Evolutionary conservation across 2,888 invertebrate species (phyloP).

Genomic region (Allolobophora icterica): DNA sequence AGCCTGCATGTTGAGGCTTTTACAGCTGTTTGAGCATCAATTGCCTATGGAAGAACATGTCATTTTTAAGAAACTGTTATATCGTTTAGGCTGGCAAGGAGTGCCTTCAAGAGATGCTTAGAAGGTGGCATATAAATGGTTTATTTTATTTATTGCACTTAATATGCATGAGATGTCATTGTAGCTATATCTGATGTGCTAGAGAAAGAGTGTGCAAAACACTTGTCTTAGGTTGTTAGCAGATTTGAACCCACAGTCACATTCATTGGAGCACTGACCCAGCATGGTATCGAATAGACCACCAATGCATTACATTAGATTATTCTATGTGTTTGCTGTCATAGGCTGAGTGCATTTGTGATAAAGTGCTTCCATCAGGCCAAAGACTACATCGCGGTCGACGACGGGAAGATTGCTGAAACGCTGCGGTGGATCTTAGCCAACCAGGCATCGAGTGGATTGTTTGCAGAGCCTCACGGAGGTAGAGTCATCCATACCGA

Average conservation of each 20-base stretch:
- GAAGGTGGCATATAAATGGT: not conserved
- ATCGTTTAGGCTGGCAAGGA: not conserved
- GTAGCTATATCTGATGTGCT: not conserved
- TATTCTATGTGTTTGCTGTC: not conserved
- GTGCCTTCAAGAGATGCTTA: not conserved
- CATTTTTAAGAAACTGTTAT: not conserved
- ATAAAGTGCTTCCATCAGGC: conserved; percentile 38
- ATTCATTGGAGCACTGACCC: not conserved
- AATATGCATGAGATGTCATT: not conserved
- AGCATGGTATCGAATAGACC: not conserved
- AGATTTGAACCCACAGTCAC: not conserved
- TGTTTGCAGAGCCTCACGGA: conserved; percentile 71
- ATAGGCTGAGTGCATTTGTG: conserved; percentile 40
- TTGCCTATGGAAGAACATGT: not conserved
- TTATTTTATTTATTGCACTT: not conserved
- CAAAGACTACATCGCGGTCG: conserved; percentile 33
- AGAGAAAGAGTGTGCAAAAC: not conserved
- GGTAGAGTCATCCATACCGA: conserved; percentile 76
- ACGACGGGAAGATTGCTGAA: conserved; percentile 66
- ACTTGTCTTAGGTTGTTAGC: not conserved
- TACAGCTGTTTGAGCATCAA: not conserved
- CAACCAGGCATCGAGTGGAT: conserved; percentile 77
- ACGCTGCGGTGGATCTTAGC: conserved; percentile 79
- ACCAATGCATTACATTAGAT: not conserved
- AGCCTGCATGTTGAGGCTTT: too few species aligned